Evolutionary conservation across 2,888 invertebrate species (phyloP), one percentile per base, ranked within the genome.

Genomic region (Nowickia ferox): DNA sequence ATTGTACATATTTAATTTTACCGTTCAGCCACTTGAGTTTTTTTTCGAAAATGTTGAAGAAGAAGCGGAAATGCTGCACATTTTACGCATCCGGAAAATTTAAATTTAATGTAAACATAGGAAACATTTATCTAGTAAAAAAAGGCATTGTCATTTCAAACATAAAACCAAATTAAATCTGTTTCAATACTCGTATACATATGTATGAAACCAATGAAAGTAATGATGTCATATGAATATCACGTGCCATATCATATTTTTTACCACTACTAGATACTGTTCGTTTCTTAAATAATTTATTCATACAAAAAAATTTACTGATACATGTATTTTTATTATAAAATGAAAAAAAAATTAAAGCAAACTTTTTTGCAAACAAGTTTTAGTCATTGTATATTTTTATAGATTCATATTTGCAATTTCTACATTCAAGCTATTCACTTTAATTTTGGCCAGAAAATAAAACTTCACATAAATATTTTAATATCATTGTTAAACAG

Each of bases 41-140:
- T 22, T 51, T 59, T 15, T 76, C 9, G 15, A 69, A 59, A 51
- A 17, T 42, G 10, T 42, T 69, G 10, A 63, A 79, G 76, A 65
- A 69, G 57, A 51, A 79, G 55, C 84, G 84, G 84, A 84, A 84
- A 75, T 84, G 69, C 15, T 75, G 65, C 30, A 69, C 63, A 71
- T 79, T 69, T 55, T 51, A 19, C 19, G 65, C 75, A 79, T 84
- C 84, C 84, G 84, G 84, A 79, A 79, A 75, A 79, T 84, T 38
- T 72, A 17, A 40, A 77, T 71, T 74, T 40, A 42, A 63, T 51
- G 17, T 57, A 75, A 63, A 78, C 42, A 48, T 48, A 46, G 1
- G 6, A 44, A 19, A 72, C 61, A 63, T 19, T 44, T 55, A 74
- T 69, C 53, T 30, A 30, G 30, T 55, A 75, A 79, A 40, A 84